Evolutionary conservation across 2,113 vertebrate genomes (phyloP).

Genomic region (Alectura lathami): DNA sequence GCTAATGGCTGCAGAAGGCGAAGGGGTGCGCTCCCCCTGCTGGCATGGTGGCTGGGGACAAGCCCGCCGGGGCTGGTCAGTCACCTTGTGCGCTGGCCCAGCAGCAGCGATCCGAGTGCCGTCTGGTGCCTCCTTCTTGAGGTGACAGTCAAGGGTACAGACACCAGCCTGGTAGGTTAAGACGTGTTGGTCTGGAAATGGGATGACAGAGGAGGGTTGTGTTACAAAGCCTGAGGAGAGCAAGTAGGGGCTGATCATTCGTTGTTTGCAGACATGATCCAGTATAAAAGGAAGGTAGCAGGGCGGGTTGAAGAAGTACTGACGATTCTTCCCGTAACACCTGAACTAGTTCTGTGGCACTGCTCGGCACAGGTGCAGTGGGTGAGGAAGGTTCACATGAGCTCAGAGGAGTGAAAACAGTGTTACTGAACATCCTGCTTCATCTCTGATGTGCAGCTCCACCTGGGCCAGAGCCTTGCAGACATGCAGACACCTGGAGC

Average conservation of each 20-base stretch:
- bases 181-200: neutral
- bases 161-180: no score
- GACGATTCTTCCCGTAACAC: neutral
- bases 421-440: neutral
- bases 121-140: neutral
- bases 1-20: rapidly evolving
- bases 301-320: neutral
- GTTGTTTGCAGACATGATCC: rapidly evolving
- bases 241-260: rapidly evolving
- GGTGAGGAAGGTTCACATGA: neutral
- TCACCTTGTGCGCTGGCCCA: rapidly evolving
- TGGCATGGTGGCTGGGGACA: neutral
- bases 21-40: rapidly evolving
- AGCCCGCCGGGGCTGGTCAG: rapidly evolving
- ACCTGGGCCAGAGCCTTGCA: neutral
- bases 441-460: neutral
- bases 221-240: neutral
- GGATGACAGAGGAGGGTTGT: neutral
- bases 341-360: neutral
- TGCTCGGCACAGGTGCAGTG: neutral
- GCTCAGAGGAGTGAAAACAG: neutral
- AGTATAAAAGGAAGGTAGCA: neutral
- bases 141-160: rapidly evolving
- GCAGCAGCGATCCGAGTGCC: rapidly evolving
- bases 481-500: neutral